phyloP scores from a whole-genome alignment of 1,140 invertebrate genomes.

The Drosophila setifemur region DNA sequence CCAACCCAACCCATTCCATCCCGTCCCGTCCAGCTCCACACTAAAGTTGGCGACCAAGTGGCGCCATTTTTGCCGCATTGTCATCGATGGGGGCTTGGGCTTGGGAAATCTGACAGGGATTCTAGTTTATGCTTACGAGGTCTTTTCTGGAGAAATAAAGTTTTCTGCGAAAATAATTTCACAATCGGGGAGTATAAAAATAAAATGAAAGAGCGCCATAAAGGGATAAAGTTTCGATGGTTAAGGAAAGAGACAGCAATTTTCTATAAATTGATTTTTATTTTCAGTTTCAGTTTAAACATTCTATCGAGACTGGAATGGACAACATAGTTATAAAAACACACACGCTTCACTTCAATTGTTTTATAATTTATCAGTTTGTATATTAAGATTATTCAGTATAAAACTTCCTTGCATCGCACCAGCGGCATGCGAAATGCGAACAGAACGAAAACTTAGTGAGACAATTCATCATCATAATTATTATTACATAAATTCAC shows the following conservation, averaged over 20 bases:
- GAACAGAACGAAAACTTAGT: conserved; percentile 44
- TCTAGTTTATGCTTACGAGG: conserved; percentile 37
- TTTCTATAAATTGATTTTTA: conserved; percentile 63
- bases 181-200: conserved; percentile 7
- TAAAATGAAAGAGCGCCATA: conserved; percentile 17
- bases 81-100: conserved; percentile 16
- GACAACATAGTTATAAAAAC: conserved; percentile 53
- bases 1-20: background rate
- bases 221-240: conserved; percentile 22
- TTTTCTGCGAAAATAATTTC: conserved; percentile 39
- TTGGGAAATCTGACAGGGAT: conserved; percentile 16
- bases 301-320: conserved; percentile 72
- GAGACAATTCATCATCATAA: conserved; percentile 20
- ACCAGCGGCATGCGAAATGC: conserved; percentile 25
- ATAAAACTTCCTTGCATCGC: conserved; percentile 53
- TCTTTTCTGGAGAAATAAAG: conserved; percentile 40
- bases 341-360: conserved; percentile 48
- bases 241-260: conserved; percentile 3
- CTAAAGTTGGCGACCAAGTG: conserved; percentile 44
- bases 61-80: conserved; percentile 79
- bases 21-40: conserved; percentile 3
- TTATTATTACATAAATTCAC: conserved; percentile 52
- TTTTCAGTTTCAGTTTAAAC: conserved; percentile 59
- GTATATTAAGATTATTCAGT: conserved; percentile 63
- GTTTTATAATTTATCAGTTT: conserved; percentile 62